phyloP scores from a whole-genome alignment of 2,797 vertebrate genomes.

The Coregonus suidteri region DNA sequence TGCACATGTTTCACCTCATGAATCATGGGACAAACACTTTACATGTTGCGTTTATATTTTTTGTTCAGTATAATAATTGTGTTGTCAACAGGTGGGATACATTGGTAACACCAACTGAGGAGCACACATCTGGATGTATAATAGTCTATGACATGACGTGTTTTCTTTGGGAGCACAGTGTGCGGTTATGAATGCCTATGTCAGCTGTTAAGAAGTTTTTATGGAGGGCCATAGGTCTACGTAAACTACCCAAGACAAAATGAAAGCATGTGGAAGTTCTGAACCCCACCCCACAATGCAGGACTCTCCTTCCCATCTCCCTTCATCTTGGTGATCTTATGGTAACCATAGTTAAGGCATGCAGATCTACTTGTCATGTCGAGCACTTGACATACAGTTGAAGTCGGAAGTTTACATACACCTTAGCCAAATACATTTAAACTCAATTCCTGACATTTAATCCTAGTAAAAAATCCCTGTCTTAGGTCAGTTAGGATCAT shows the following conservation, averaged over 20 bases:
- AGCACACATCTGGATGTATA: neutral
- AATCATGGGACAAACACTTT: too few species aligned
- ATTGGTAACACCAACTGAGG: conserved; percentile 21
- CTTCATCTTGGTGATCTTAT: neutral
- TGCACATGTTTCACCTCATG: too few species aligned
- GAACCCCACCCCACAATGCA: too few species aligned
- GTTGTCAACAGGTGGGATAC: neutral
- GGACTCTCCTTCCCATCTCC: neutral
- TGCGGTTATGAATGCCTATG: conserved; percentile 24
- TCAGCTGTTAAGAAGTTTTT: conserved; percentile 8
- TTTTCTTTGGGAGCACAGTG: conserved; percentile 40
- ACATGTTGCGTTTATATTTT: too few species aligned
- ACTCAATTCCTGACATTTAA: too few species aligned
- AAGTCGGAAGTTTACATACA: too few species aligned
- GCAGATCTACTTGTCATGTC: neutral
- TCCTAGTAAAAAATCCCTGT: too few species aligned
- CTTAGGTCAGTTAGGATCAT: too few species aligned
- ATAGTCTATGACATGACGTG: conserved; percentile 5
- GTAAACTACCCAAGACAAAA: neutral
- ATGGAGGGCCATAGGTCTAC: neutral
- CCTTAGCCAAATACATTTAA: too few species aligned
- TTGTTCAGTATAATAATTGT: neutral
- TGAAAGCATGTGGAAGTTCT: neutral
- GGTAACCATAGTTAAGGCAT: conserved; percentile 5
- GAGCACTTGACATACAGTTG: neutral